A percentile compares a stretch with the other conserved stretches of the same genome.
These are phyloP conservation scores for Octopus bimaculoides DNA, from an alignment of 1,140 invertebrate genomes.

Conservation along the genomic window DNA sequence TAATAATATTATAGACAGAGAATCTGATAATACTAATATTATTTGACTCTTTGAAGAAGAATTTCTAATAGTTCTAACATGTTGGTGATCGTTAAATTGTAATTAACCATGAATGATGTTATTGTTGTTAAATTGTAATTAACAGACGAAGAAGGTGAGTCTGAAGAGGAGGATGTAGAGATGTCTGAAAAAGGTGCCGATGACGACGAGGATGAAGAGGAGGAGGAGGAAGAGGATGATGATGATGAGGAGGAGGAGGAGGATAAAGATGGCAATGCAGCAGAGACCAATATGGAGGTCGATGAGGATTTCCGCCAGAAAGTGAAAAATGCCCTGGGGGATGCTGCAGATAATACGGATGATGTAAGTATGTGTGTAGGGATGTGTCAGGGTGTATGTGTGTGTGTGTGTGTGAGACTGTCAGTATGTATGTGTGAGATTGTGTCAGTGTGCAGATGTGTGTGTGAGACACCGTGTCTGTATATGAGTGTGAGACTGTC, in stretches of 20 bases:
- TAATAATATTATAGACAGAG: no score
- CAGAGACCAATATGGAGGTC: slow-evolving; percentile 21
- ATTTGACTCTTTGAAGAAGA: no score
- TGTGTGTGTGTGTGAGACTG: background rate
- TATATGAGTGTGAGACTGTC: background rate
- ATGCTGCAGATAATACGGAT: slow-evolving; percentile 22
- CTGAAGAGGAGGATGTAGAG: slow-evolving; percentile 9
- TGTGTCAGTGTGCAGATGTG: background rate
- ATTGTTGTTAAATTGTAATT: background rate
- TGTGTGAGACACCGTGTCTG: background rate
- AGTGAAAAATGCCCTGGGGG: slow-evolving; percentile 26
- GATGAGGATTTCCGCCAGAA: slow-evolving; percentile 26
- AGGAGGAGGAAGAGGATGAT: slow-evolving; percentile 4
- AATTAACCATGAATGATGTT: background rate
- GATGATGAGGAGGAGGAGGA: slow-evolving; percentile 22
- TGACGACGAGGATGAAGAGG: slow-evolving; percentile 8
- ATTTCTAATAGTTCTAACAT: no score
- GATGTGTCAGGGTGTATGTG: background rate
- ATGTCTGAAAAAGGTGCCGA: background rate
- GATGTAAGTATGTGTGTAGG: slow-evolving; percentile 18
- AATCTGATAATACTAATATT: no score
- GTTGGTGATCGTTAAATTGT: background rate
- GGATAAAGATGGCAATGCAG: slow-evolving; percentile 19
- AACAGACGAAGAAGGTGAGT: background rate
- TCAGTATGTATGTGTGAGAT: background rate